Evolutionary conservation across 2,113 vertebrate genomes (phyloP).

Genomic region (Siphamia tubifer): DNA sequence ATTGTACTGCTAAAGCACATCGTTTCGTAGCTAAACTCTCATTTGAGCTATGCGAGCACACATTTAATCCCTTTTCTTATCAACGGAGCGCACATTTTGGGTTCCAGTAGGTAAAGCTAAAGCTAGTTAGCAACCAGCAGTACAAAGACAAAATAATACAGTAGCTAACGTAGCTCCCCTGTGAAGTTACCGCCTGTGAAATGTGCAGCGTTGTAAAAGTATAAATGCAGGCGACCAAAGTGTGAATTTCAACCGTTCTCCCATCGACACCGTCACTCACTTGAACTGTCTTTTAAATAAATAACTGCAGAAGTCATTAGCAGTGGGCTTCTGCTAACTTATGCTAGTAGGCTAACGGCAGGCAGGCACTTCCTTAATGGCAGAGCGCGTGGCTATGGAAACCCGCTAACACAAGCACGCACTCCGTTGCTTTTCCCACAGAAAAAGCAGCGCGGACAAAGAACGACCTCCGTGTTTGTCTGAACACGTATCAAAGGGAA

Average conservation of each 20-base stretch:
- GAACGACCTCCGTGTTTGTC: fast-evolving
- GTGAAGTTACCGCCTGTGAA: background rate
- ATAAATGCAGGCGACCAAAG: fast-evolving
- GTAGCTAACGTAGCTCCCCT: constrained; percentile 12
- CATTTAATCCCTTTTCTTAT: background rate
- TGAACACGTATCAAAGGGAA: fast-evolving
- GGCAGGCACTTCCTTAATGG: background rate
- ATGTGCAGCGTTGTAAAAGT: background rate
- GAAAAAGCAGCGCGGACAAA: too few species aligned
- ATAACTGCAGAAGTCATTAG: background rate
- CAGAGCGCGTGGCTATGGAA: constrained; percentile 62
- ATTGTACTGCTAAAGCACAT: background rate
- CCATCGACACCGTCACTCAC: fast-evolving
- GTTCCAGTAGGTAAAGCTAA: background rate
- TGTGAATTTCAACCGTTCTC: too few species aligned
- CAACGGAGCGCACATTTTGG: fast-evolving
- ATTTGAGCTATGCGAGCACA: background rate
- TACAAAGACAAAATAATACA: constrained; percentile 35
- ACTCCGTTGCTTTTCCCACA: background rate
- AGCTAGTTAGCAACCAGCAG: constrained; percentile 4
- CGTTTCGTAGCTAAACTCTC: too few species aligned
- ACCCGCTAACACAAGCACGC: constrained; percentile 7
- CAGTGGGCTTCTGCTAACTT: constrained; percentile 1
- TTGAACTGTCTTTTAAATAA: fast-evolving
- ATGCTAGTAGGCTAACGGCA: constrained; percentile 38